phyloP scores from a whole-genome alignment of 2,797 vertebrate genomes.

The Sphenodon punctatus region DNA sequence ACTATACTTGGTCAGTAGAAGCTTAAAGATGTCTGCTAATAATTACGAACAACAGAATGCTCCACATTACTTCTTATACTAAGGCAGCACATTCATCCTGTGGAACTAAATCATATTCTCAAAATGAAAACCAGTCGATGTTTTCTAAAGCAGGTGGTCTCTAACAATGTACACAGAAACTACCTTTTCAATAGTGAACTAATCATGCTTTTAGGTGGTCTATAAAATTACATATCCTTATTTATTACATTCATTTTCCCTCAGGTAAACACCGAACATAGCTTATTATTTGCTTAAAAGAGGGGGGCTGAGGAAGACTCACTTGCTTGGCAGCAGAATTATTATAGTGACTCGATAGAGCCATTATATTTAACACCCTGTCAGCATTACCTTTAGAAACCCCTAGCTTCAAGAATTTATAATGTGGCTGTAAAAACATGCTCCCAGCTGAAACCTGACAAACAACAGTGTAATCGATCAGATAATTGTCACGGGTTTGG shows the following conservation, averaged over 20 bases:
- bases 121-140: neutral
- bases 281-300: constrained; percentile 14
- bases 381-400: constrained; percentile 19
- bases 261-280: neutral
- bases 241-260: constrained; percentile 7
- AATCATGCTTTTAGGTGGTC: constrained; percentile 8
- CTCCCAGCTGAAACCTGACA: neutral
- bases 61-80: neutral
- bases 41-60: neutral
- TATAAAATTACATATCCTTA: neutral
- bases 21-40: neutral
- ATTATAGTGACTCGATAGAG: neutral
- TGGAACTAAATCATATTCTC: neutral
- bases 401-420: constrained; percentile 34
- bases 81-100: neutral
- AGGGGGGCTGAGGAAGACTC: constrained; percentile 10
- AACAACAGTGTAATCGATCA: neutral
- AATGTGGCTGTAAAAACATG: neutral
- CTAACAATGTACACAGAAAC: neutral
- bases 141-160: neutral
- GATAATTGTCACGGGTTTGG: no score
- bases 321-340: constrained; percentile 24
- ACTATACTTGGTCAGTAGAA: neutral
- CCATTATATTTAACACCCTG: neutral
- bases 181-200: neutral